A percentile compares a stretch with the other conserved stretches of the same genome.
Evolutionary conservation across 2,797 vertebrate species (phyloP).

Genomic region (Nannoperca australis): DNA sequence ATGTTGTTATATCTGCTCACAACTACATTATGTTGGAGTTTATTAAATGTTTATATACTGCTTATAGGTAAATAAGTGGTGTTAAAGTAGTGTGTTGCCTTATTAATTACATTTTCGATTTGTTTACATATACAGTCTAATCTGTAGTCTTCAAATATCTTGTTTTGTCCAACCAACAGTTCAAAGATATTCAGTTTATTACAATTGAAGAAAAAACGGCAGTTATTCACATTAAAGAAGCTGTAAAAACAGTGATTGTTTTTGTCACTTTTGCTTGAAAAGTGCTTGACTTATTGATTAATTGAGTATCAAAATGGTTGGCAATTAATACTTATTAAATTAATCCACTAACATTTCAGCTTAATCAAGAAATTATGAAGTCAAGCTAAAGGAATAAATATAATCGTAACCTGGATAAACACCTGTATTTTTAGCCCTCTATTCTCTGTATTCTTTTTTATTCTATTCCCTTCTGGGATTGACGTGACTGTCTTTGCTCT

Average conservation of each 20-base stretch:
- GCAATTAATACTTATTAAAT: not conserved
- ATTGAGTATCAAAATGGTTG: not conserved
- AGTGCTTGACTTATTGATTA: not conserved
- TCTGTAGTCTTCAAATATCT: not conserved
- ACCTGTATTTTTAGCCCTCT: not conserved
- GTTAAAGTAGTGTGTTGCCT: not conserved
- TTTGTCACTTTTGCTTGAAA: not conserved
- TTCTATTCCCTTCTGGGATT: not conserved
- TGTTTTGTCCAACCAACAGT: not conserved
- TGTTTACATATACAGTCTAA: not conserved
- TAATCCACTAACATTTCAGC: not conserved
- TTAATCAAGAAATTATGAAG: not conserved
- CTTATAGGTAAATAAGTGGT: not conserved
- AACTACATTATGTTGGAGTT: not conserved
- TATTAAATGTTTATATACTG: not conserved
- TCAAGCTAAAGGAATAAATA: not conserved
- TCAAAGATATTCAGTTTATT: not conserved
- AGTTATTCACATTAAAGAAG: not conserved
- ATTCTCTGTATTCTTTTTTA: not conserved
- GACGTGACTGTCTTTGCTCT: slow-evolving; percentile 1
- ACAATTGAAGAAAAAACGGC: not conserved
- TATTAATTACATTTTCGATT: not conserved
- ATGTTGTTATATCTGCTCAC: not conserved
- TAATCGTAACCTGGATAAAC: not conserved
- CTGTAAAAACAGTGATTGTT: not conserved